Base-by-base conservation (phyloP, 2,888 invertebrate species). In the Coelogynopora nodosa region DNA sequence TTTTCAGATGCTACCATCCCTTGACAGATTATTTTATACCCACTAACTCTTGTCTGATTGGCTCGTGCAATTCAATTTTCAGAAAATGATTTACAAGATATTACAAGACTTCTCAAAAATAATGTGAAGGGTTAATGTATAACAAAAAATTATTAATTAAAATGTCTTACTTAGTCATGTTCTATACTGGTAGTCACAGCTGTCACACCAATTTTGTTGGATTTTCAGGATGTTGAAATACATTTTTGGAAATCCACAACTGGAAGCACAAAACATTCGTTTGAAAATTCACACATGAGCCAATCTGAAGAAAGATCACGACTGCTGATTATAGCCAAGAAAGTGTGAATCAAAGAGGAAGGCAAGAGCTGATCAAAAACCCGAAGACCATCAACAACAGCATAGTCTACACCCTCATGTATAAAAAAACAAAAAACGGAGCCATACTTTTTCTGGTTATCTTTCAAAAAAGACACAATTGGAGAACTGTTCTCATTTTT, bases 291-390 rank as follows among this genome's bases (percentile, higher is more conserved):
- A 74, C 74, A 74, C 2, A 23, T 74, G 74, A 74, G 5, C 74
- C 74, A 74, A 23, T 74, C 74, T 74, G 74, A 74, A 2, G 74
- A 74, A 5, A 74, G 74, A 74, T 74, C 74, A 74, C 23, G 74
- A 23, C 74, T 23, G 23, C 23, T 74, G 23, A 74, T 74, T 74
- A 23, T 26, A 5, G 23, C 2, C 5, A 26, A 74, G 23, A 74
- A 23, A 23, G 5, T 26, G 27, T 74, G 74, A 18, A 10, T 23
- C 2, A 74, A 13, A 23, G 18, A n/a, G 23, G 74, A 23, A n/a
- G 74, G 74, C 74, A 74, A 74, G 2, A 74, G 23, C 2, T 13
- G 2, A 13, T 26, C 23, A 5, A 74, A 74, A 26, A 74, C 74
- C 23, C 2, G 5, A 13, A 74, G 5, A 2, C 23, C 74, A 74